Conservation (phyloP, 1,140 invertebrate species). For the Heliconius congener region DNA sequence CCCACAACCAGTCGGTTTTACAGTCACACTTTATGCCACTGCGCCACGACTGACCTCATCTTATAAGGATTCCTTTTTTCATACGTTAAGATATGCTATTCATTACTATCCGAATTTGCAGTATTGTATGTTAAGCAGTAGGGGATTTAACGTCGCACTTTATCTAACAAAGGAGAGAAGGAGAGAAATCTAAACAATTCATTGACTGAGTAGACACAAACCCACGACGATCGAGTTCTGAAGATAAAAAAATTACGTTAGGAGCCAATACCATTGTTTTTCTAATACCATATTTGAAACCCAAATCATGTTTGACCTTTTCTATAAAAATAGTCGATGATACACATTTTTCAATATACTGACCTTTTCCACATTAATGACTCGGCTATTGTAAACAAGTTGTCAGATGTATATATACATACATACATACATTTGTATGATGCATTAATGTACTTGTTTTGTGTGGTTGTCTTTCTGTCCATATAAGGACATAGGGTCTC, state of each 20-base stretch:
- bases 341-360: slow-evolving; percentile 19
- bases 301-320: slow-evolving; percentile 29
- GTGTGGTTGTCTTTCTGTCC: no score
- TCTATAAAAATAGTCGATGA: slow-evolving; percentile 26
- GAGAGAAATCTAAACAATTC: not conserved
- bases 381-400: not conserved
- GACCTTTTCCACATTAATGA: slow-evolving; percentile 5
- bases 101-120: no score
- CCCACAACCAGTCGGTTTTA: no score
- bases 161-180: not conserved
- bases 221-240: not conserved
- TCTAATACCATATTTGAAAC: slow-evolving; percentile 22
- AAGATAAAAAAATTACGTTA: not conserved
- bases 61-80: no score
- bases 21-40: no score
- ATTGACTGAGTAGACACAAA: not conserved
- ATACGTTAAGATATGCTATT: no score
- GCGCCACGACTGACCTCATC: no score
- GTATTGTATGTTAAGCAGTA: no score
- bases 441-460: no score
- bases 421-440: not conserved
- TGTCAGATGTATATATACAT: not conserved
- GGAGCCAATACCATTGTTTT: slow-evolving; percentile 10
- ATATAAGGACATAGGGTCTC: no score
- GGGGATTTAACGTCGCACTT: not conserved